Evolutionary conservation across 2,888 invertebrate species (phyloP), one percentile per base, ranked within the genome.

Genomic region (Drosophila paranaensis): DNA sequence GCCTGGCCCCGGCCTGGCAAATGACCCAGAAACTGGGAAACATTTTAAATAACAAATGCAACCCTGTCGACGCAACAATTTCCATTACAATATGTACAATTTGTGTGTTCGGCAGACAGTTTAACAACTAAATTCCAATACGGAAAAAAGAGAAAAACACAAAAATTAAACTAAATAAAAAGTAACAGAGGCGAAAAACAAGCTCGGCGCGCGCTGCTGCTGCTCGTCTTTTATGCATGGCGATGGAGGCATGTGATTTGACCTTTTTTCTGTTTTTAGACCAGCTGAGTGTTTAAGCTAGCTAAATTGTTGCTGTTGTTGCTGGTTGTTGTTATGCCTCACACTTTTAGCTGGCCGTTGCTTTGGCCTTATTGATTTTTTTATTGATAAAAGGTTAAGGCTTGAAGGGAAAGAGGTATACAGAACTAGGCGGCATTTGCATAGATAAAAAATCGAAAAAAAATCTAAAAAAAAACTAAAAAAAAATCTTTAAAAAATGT

Each of bases 21-120:
- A 69, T 74, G 70, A 62, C 74, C 74, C 55, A 74, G 58, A 74
- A 74, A 70, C 50, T 14, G 9, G n/a, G 37, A 45, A 58, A 51
- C 60, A 61, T 61, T 74, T 74, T 56, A 46, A 53, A 75, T 75
- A 71, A 60, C 65, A 75, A 75, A 65, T 74, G 61, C 74, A 69
- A 65, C 70, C 58, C 40, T 64, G 77, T 71, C 69, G 73, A 64
- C 62, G 73, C 69, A 65, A 79, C 84, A 81, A 82, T 82, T 82
- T 82, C 82, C 84, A 84, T 77, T 82, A 72, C 79, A 79, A 72
- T 81, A 65, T 79, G 75, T 66, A 66, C 62, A 45, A 75, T 61
- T 65, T 64, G 56, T 64, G 74, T 64, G 74, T 61, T 69, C 57
- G 60, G 60, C 58, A 48, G 62, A 74, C 62, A 74, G 64, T 37